phyloP scores from a whole-genome alignment of 2,113 vertebrate genomes.

The Dipodomys merriami region DNA sequence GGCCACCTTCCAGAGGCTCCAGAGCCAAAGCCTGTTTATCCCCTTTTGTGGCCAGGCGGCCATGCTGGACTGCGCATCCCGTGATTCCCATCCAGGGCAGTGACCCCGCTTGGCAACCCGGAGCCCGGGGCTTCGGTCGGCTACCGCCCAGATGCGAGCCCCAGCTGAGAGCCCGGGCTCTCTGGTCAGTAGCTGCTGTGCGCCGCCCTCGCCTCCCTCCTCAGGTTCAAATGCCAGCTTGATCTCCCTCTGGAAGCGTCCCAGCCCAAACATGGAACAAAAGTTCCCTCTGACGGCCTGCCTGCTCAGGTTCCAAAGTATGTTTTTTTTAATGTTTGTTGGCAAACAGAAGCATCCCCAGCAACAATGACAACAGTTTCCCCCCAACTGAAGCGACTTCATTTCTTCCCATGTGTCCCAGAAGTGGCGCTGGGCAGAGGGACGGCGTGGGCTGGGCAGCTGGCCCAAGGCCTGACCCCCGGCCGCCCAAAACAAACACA shows the following conservation, averaged over 20 bases:
- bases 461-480: constrained; percentile 61
- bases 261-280: constrained; percentile 84
- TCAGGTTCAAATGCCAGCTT: constrained; percentile 77
- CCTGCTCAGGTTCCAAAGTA: constrained; percentile 79
- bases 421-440: constrained; percentile 69
- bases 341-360: constrained; percentile 77
- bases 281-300: constrained; percentile 81
- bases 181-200: constrained; percentile 69
- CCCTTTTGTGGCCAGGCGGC: neutral
- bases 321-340: constrained; percentile 85
- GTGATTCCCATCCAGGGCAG: constrained; percentile 10
- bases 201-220: constrained; percentile 67
- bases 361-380: constrained; percentile 81
- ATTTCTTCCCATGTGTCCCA: constrained; percentile 78
- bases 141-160: constrained; percentile 63
- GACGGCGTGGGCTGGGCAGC: constrained; percentile 57
- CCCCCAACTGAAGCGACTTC: constrained; percentile 70
- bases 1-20: constrained; percentile 35
- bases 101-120: constrained; percentile 53
- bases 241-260: constrained; percentile 77
- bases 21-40: constrained; percentile 20
- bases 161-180: constrained; percentile 58
- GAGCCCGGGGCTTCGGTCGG: neutral
- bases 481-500: constrained; percentile 66
- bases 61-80: neutral